phyloP scores from a whole-genome alignment of 1,140 invertebrate species.

The Asbolus verrucosus region DNA sequence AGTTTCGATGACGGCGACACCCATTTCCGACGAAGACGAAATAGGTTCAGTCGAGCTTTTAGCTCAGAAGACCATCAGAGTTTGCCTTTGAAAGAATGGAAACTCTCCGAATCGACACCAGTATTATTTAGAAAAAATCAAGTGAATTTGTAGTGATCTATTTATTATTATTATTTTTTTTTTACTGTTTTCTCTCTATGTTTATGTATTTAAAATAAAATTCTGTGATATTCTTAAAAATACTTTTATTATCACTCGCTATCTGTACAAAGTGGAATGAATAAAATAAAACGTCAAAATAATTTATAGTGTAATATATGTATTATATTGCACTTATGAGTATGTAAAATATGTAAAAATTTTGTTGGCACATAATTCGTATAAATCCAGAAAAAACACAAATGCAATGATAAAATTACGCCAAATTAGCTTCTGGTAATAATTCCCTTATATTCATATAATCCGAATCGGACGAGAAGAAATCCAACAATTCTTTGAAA shows the following conservation, averaged over 20 bases:
- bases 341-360: slow-evolving; percentile 29
- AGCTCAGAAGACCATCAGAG: slow-evolving; percentile 23
- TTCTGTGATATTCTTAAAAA: slow-evolving; percentile 40
- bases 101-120: slow-evolving; percentile 51
- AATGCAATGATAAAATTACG: slow-evolving; percentile 36
- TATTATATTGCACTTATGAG: slow-evolving; percentile 30
- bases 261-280: slow-evolving; percentile 43
- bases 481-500: slow-evolving; percentile 82
- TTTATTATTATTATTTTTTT: background rate
- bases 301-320: slow-evolving; percentile 41
- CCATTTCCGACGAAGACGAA: slow-evolving; percentile 13
- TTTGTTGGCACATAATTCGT: slow-evolving; percentile 36
- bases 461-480: slow-evolving; percentile 79
- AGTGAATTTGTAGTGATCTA: background rate
- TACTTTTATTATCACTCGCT: slow-evolving; percentile 37
- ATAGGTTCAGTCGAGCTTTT: slow-evolving; percentile 5
- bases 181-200: background rate
- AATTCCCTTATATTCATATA: slow-evolving; percentile 73
- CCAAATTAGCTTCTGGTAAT: slow-evolving; percentile 50
- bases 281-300: slow-evolving; percentile 36
- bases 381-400: background rate
- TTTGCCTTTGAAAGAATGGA: slow-evolving; percentile 41
- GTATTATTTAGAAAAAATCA: slow-evolving; percentile 46
- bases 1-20: slow-evolving; percentile 13
- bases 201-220: slow-evolving; percentile 25